Percentiles rank a stretch among this genome's conserved stretches.
Evolutionary conservation across 2,888 invertebrate genomes (phyloP).

Genomic region (Liposcelis brunnea): DNA sequence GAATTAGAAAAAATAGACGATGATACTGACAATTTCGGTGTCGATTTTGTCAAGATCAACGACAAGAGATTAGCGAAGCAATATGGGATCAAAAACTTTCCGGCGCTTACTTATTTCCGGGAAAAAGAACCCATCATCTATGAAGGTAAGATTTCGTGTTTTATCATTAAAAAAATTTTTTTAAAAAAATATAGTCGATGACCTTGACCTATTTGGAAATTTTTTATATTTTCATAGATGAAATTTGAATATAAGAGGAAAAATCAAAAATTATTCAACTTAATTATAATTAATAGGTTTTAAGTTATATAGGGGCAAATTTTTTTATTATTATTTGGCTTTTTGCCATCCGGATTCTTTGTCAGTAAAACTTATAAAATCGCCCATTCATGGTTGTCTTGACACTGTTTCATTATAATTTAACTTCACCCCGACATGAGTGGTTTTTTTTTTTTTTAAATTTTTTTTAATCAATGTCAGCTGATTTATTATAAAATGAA

Average conservation of each 20-base stretch:
- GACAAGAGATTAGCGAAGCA: constrained; percentile 91
- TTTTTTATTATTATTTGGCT: too few relatives aligned
- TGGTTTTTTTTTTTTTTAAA: too few relatives aligned
- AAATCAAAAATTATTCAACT: neutral
- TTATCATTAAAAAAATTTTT: neutral
- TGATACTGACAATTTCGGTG: constrained; percentile 86
- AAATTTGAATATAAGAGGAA: neutral
- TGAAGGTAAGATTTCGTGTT: constrained; percentile 45
- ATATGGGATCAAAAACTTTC: constrained; percentile 89
- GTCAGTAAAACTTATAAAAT: too few relatives aligned
- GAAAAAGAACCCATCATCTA: constrained; percentile 92
- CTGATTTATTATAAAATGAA: neutral
- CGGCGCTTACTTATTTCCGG: constrained; percentile 91
- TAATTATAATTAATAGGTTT: neutral
- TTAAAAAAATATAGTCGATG: neutral
- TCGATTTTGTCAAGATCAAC: constrained; percentile 90
- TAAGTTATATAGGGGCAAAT: too few relatives aligned
- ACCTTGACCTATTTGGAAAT: neutral
- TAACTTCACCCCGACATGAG: too few relatives aligned
- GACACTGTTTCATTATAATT: too few relatives aligned
- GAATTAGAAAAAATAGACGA: constrained; percentile 90
- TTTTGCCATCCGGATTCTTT: too few relatives aligned
- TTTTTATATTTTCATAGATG: neutral
- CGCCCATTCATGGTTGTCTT: too few relatives aligned
- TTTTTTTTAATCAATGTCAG: neutral